Evolutionary conservation across 2,888 invertebrate species (phyloP), one percentile per base, ranked within the genome.

Genomic region (Plutella xylostella): DNA sequence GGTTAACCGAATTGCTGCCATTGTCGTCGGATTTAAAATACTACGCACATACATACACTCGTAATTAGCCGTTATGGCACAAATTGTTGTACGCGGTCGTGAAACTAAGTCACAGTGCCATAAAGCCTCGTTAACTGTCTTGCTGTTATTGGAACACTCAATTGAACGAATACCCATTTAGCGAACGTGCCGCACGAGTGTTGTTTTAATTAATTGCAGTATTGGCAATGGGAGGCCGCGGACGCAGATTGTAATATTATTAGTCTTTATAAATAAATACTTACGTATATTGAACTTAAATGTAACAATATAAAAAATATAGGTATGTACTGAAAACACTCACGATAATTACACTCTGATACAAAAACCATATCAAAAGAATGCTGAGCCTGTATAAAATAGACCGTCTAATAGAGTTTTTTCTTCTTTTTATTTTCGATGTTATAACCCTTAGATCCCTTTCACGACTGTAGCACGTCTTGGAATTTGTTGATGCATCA

Each of bases 1-100:
- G 65, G 68, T 65, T 60, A 58, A 60, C 61, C 58, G 60, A 64
- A 68, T 62, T 61, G 61, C 55, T 49, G 40, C 56, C 52, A 63
- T 63, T 67, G 63, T 43, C 25, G 25, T 25, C 63, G 54, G 52
- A 50, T 39, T 39, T 11, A 39, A 39, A 25, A 39, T 25, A 19
- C 19, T 15, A 33, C 28, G 28, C 11, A 9, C 19, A 37, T 37
- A 33, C 28, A n/a, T 9, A 9, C 19, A 37, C 20, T 39, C 47
- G 49, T 51, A 55, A 53, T 52, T 55, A 54, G 52, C 38, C 46
- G 42, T 47, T 40, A 45, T 25, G 51, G 45, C 46, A 51, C 48
- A 50, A 51, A 51, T 42, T 30, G 15, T 48, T 52, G 52, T 53
- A 51, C 50, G 48, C 50, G 38, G 43, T 45, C 44, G 48, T 49